Evolutionary conservation across 2,888 invertebrate species (phyloP), one percentile per base, ranked within the genome.

Genomic region (Ptychoptera contaminata): DNA sequence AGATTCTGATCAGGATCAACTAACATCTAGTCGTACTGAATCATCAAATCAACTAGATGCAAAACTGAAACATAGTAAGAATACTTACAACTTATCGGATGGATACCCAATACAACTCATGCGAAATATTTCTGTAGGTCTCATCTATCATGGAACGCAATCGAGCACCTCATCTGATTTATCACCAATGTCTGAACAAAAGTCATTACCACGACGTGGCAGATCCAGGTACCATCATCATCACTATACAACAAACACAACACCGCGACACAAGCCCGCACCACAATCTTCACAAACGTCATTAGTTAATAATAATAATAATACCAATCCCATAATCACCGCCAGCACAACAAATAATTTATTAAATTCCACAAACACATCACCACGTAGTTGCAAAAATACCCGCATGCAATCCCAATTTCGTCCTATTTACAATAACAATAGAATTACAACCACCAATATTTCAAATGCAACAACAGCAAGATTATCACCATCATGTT

Each of bases 81-180:
- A 41, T 47, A 16, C 16, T 39, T 15, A 39, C 16, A n/a, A 39
- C 31, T 32, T n/a, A 38, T 37, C 38, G 29, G 34, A 43, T 37
- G 31, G 37, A 43, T 16, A 37, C 23, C 36, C 37, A 43, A 35
- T 37, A 37, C 29, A 37, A 16, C 15, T 15, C 15, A 10, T 32
- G 9, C 42, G 23, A 15, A 23, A 38, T 12, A 34, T 29, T 43
- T 16, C 32, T 47, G 48, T 69, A 75, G 80, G 77, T 69, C 78
- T 77, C 65, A 75, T 79, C 62, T 80, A 80, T 65, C 80, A 80
- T 63, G 79, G 79, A 61, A 77, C 78, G 62, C 76, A 76, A 60
- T 80, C 80, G 58, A 80, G 79, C 68, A 81, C 80, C 53, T 81
- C 80, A 52, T 80, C 80, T 60, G 81, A 81, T 69, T 73, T 80